Evolutionary conservation across 2,113 vertebrate genomes (phyloP), one percentile per base, ranked within the genome.

Genomic region (Merops nubicus): DNA sequence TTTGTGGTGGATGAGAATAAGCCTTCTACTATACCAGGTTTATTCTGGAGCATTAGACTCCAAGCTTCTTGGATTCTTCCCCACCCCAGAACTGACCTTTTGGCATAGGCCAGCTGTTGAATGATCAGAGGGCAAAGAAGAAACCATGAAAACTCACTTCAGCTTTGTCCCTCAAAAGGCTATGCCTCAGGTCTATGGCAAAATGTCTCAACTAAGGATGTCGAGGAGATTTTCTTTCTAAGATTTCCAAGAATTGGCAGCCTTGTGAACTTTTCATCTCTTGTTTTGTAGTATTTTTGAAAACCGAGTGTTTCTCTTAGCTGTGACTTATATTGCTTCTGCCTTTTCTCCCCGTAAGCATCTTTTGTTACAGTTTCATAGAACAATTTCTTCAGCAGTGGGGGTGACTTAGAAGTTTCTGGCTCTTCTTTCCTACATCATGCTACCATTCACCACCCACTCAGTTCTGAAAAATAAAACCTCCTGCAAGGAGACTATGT

Each of bases 1-100:
- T 94, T 94, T 91, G 76, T 50, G 57, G 85, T 23, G 43, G 47
- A 57, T 88, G 64, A 86, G 64, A 74, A 60, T 45, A 53, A 85
- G 23, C 43, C 48, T 38, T 72, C 38, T 75, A 22, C 43, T 57
- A 29, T 13, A 64, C 62, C 60, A 68, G 56, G 43, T 3, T 2
- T 67, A 18, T 54, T 67, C 31, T 81, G 82, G 21, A 86, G 40
- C 14, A 67, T 12, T 31, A 45, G 34, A 20, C 18, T 80, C 43
- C 2, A 21, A 59, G 60, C 21, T 84, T 77, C 48, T 90, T 59
- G 14, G 33, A 38, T 65, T 86, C 45, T 84, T 3, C 28, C 26
- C 23, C 15, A 47, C 47, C 9, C 12, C 28, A 51, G 31, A 23
- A 70, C 9, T 74, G 76, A 81, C 26, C 16, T 77, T 81, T 75